Evolutionary conservation across 2,797 vertebrate genomes (phyloP).

Genomic region (Syngnathus acus): DNA sequence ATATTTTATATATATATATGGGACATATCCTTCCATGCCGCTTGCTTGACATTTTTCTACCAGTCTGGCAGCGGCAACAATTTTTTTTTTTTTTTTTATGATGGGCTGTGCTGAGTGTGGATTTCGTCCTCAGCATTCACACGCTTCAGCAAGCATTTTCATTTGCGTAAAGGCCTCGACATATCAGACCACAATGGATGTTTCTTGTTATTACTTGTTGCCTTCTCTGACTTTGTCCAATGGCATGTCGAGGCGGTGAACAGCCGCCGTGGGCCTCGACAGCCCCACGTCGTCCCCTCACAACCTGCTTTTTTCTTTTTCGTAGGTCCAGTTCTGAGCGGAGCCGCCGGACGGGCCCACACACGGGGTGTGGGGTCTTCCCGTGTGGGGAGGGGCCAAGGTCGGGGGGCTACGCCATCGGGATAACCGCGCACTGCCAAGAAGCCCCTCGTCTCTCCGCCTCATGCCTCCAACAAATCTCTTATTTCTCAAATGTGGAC

Average conservation of each 20-base stretch:
- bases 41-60: no score
- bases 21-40: no score
- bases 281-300: no score
- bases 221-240: no score
- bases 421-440: conserved; percentile 73
- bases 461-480: not conserved
- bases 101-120: no score
- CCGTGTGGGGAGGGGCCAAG: no score
- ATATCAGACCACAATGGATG: not conserved
- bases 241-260: no score
- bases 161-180: not conserved
- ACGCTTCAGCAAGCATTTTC: not conserved
- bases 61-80: no score
- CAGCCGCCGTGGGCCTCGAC: no score
- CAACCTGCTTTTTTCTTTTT: not conserved
- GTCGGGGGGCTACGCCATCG: conserved; percentile 41
- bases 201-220: not conserved
- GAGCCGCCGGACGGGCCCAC: conserved; percentile 30
- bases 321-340: conserved; percentile 54
- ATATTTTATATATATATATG: no score
- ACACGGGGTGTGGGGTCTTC: not conserved
- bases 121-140: no score
- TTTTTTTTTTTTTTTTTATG: no score
- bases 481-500: conserved; percentile 26
- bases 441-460: conserved; percentile 50